These are phyloP conservation scores for Aphidius colemani DNA, from an alignment of 2,888 invertebrate species.

Conservation along the genomic window DNA sequence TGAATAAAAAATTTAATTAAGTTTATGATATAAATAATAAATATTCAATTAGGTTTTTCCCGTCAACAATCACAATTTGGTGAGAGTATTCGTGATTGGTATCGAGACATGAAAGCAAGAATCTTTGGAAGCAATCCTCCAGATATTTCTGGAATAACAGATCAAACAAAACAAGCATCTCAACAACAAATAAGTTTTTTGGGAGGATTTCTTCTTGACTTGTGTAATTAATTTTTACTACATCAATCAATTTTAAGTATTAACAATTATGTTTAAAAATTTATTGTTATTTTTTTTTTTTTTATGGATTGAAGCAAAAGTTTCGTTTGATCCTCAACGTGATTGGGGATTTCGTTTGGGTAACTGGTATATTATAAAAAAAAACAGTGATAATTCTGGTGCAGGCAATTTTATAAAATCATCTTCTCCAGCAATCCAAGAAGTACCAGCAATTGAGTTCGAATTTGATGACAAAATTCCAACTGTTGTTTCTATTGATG, in stretches of 20 bases:
- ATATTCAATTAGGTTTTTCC: not conserved
- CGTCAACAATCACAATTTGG: constrained; percentile 32
- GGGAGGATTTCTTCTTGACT: constrained; percentile 31
- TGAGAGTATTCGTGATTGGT: constrained; percentile 42
- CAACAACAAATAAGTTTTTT: constrained; percentile 24
- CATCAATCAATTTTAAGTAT: constrained; percentile 1
- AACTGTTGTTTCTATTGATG: too few species aligned
- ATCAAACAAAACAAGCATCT: constrained; percentile 27
- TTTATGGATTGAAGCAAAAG: constrained; percentile 33
- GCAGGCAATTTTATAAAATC: too few species aligned
- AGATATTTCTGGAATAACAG: constrained; percentile 8
- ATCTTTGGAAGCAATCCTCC: constrained; percentile 22
- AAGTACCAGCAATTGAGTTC: too few species aligned
- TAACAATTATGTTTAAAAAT: not conserved
- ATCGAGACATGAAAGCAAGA: constrained; percentile 36
- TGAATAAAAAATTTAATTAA: not conserved
- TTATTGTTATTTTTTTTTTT: constrained; percentile 2
- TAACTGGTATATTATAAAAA: constrained; percentile 48
- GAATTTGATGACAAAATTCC: too few species aligned
- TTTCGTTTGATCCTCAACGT: constrained; percentile 41
- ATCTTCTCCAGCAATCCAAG: too few species aligned
- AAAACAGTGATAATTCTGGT: constrained; percentile 6
- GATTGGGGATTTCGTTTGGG: constrained; percentile 50
- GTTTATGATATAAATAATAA: not conserved
- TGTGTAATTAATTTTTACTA: constrained; percentile 34